A percentile compares a stretch with the other conserved stretches of the same genome.
phyloP scores from a whole-genome alignment of 2,888 invertebrate genomes.

The Schizaphis graminum region DNA sequence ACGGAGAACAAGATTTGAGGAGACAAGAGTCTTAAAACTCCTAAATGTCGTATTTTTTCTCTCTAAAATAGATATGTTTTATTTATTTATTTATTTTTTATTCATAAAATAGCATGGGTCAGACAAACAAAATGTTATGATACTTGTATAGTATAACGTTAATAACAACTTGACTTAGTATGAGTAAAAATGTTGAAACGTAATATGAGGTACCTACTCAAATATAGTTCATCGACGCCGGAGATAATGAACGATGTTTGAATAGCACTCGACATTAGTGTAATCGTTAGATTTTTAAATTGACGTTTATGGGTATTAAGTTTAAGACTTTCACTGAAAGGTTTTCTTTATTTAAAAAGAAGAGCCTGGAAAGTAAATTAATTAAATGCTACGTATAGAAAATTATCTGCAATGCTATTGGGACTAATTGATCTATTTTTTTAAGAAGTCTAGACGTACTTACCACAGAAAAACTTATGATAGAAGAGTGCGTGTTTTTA shows the following conservation, averaged over 20 bases:
- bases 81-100: neutral
- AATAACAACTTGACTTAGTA: neutral
- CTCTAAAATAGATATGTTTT: neutral
- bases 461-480: neutral
- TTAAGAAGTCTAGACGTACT: neutral
- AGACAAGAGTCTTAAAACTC: neutral
- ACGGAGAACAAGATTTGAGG: neutral
- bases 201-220: neutral
- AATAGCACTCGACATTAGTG: neutral
- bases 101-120: neutral
- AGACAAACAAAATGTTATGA: too few relatives aligned
- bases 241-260: neutral
- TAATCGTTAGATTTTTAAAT: neutral
- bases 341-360: neutral
- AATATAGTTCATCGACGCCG: neutral
- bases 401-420: neutral
- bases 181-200: neutral
- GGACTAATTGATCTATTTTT: neutral
- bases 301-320: neutral
- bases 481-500: neutral
- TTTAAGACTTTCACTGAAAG: neutral
- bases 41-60: neutral
- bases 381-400: neutral
- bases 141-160: neutral
- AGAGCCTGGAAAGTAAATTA: neutral